Base-by-base conservation (phyloP, 2,888 invertebrate species). In the Agonopterix heracliana region DNA sequence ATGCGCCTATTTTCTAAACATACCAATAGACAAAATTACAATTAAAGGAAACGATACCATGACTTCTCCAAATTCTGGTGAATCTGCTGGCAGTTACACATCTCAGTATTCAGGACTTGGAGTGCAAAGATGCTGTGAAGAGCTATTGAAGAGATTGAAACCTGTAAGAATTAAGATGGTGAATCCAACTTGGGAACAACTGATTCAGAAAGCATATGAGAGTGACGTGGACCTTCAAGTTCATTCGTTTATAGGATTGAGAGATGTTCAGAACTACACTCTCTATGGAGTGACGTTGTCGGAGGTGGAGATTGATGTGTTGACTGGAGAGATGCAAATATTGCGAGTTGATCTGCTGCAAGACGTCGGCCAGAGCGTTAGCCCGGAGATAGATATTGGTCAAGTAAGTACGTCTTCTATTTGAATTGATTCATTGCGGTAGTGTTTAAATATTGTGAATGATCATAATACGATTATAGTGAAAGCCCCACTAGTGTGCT, bases 291-390 rank as follows among this genome's bases (percentile, higher is more conserved):
- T 90, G 0, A 78, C 90, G n/a, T 82, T 91, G 7, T 74, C 90
- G 3, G 94, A 95, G 78, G 90, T 94, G 0, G 93, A 94, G 73
- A 70, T 95, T 0, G 94, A 95, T 69, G 76, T 94, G 5, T 74
- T 96, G 12, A 95, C 95, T 0, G 95, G 95, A n/a, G 92, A 94
- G 64, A 90, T 90, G 60, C 78, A 92, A 57, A 71, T 93, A 2
- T 68, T 74, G 2, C 86, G 93, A 53, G 92, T 93, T 0, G 94
- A 94, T 66, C 67, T 94, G 46, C 68, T 93, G 11, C 93, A 94
- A 75, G 94, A 94, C 66, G 89, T 89, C 3, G 94, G 94, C 3
- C 83, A 90, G 52, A 92, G 92, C 73, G 71, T 94, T 55, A 94
- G 90, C 73, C 94, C 94, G 14, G 79, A 90, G 61, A 80, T 94